Evolutionary conservation across 30 jellyfish, hydroid and myxozoan genomes (phyloP).

Genomic region (Sanderia malayensis): DNA sequence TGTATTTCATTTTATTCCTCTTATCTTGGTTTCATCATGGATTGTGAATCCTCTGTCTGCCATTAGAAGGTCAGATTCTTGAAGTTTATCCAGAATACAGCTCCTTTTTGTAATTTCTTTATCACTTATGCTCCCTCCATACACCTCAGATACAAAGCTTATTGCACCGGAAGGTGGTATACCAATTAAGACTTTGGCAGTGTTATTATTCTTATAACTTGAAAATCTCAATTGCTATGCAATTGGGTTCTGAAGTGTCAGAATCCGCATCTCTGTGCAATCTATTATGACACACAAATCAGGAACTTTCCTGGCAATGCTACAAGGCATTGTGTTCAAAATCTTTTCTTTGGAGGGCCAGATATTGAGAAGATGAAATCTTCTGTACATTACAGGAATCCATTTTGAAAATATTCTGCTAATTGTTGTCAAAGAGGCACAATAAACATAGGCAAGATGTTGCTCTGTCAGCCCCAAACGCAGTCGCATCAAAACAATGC

Average conservation of each 20-base stretch:
- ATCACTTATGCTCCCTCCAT: conserved; percentile 10
- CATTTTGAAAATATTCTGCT: conserved; percentile 1
- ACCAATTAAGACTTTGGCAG: conserved; percentile 31
- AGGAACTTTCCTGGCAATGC: conserved; percentile 8
- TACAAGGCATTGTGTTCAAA: conserved; percentile 11
- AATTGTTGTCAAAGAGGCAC: conserved; percentile 6
- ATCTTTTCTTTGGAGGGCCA: conserved; percentile 5
- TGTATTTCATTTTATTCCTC: not conserved
- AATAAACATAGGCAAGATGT: not conserved
- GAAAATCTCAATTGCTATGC: conserved; percentile 1
- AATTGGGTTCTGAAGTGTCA: not conserved
- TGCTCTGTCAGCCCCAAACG: too few relatives aligned
- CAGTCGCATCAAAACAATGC: too few relatives aligned
- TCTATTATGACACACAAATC: conserved; percentile 8
- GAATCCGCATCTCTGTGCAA: conserved; percentile 15
- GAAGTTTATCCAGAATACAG: not conserved
- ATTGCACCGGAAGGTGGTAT: conserved; percentile 21
- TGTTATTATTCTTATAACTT: not conserved
- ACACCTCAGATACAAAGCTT: conserved; percentile 12
- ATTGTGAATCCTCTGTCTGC: conserved; percentile 28
- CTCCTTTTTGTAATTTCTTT: conserved; percentile 13
- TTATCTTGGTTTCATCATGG: not conserved
- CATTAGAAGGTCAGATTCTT: conserved; percentile 7
- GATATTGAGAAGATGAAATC: not conserved
- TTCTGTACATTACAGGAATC: conserved; percentile 3